Conservation (phyloP, 2,797 vertebrate genomes). For the Cyclopterus lumpus region DNA sequence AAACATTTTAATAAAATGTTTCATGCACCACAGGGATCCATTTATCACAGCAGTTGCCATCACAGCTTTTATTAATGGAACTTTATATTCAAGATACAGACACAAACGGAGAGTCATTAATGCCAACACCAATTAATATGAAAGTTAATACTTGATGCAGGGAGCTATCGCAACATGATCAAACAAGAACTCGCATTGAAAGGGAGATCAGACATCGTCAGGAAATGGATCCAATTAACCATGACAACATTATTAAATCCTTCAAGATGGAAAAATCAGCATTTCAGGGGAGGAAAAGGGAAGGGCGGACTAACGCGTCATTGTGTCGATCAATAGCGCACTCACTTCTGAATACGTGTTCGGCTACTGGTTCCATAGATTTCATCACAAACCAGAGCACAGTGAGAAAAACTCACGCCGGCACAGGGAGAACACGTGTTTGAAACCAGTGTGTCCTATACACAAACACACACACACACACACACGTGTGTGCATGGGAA, state of each 20-base stretch:
- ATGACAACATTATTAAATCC: not conserved
- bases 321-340: not conserved
- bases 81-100: not conserved
- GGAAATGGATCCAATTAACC: conserved; percentile 21
- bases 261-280: conserved; percentile 6
- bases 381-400: not conserved
- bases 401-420: not conserved
- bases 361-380: not conserved
- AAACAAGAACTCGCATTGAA: conserved; percentile 11
- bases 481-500: not conserved
- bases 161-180: not conserved
- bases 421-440: not conserved
- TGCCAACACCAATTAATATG: conserved; percentile 9
- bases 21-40: not conserved
- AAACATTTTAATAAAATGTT: not conserved
- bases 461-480: not conserved
- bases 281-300: not conserved
- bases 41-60: not conserved
- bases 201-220: not conserved
- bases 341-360: not conserved
- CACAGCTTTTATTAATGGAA: not conserved
- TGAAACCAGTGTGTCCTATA: not conserved
- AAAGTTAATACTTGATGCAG: not conserved
- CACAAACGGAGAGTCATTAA: not conserved
- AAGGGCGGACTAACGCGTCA: not conserved